Base-by-base conservation (phyloP, 2,888 invertebrate genomes). In the Troglohyphantes excavatus region DNA sequence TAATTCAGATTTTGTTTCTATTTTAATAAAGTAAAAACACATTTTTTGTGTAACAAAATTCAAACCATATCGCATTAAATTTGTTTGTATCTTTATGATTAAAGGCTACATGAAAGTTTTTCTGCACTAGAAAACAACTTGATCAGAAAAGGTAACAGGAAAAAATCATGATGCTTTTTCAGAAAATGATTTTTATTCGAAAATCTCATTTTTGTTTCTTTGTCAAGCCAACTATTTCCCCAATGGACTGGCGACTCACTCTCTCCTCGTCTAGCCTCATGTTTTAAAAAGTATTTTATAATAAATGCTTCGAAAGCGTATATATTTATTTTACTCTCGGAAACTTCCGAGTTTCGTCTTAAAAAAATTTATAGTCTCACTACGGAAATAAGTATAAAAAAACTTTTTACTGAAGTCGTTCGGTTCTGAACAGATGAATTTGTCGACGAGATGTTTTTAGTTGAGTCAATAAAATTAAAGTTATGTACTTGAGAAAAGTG, bases 301-400 rank as follows among this genome's bases (percentile, higher is more conserved):
- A 39, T 68, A 68, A 68, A 68, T 68, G 39, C 33, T 68, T 68
- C 33, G 33, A 68, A 33, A 68, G 29, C 68, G 68, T 68, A 68
- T 68, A n/a, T n/a, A 68, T 68, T 68, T 68, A 68, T 68, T 68
- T 68, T 68, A 9, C 33, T 29, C n/a, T 33, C 3, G 17, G 68
- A 17, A 11, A 29, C 33, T 68, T 68, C n/a, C 19, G 68, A n/a
- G 17, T 53, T 53, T 53, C 53, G 17, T 53, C 53, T 53, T 53
- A 53, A 53, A 53, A 13, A 53, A 13, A 13, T 53, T 53, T 53
- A 53, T 53, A 53, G 53, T 53, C 53, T 53, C n/a, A 17, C 53
- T 13, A 53, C 53, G 13, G 53, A 53, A 33, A 33, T 9, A 33
- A 39, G 39, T 1, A 2, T 53, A 53, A 13, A 53, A 53, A 53